Conservation (phyloP, 2,888 invertebrate genomes). For the Actias luna region DNA sequence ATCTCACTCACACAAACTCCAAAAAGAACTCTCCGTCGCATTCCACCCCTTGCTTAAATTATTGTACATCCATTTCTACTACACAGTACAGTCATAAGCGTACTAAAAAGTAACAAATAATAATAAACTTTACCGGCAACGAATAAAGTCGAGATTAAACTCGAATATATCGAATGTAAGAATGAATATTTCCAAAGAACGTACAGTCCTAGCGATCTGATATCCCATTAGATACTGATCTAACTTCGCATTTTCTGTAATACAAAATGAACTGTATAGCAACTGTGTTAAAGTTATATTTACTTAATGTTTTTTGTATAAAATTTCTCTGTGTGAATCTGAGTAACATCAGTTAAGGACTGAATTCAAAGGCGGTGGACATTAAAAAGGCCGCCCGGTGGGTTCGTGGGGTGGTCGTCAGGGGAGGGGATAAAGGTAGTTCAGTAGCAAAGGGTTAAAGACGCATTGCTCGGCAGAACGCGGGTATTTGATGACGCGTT, state of each 20-base stretch:
- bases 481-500: conserved; percentile 35
- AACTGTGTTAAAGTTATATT: conserved; percentile 30
- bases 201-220: conserved; percentile 53
- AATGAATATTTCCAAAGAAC: conserved; percentile 70
- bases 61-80: conserved; percentile 69
- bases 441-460: conserved; percentile 47
- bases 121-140: conserved; percentile 37
- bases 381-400: conserved; percentile 64
- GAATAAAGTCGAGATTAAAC: conserved; percentile 34
- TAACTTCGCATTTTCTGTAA: conserved; percentile 43
- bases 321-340: conserved; percentile 61
- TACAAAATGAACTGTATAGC: conserved; percentile 33
- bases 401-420: conserved; percentile 35
- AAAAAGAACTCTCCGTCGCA: conserved; percentile 80
- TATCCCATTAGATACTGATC: conserved; percentile 64
- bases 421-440: conserved; percentile 48
- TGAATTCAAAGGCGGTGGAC: conserved; percentile 54
- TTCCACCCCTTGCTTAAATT: conserved; percentile 81
- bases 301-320: conserved; percentile 31
- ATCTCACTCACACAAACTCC: conserved; percentile 81
- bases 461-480: conserved; percentile 50
- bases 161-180: conserved; percentile 38
- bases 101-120: conserved; percentile 31
- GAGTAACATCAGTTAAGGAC: conserved; percentile 48
- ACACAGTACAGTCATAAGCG: conserved; percentile 46